These are phyloP conservation scores for Todiramphus chloris DNA, from an alignment of 2,113 vertebrate genomes.

Conservation along the genomic window DNA sequence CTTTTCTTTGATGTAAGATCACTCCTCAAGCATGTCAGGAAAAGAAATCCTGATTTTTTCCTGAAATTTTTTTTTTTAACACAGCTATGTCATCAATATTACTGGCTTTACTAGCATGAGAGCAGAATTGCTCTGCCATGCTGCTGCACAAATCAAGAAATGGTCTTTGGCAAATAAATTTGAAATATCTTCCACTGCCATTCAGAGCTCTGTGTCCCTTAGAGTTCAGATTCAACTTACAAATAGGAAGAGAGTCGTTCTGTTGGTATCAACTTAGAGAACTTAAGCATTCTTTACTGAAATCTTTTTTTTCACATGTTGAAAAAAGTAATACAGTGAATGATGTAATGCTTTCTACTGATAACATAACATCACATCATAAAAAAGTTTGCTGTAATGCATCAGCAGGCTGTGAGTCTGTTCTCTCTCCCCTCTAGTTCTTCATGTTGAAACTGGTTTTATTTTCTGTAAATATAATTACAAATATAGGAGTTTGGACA, in stretches of 20 bases:
- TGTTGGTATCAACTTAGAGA: neutral
- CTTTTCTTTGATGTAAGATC: neutral
- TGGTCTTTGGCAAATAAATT: neutral
- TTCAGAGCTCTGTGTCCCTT: neutral
- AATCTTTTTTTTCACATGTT: neutral
- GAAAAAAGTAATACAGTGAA: neutral
- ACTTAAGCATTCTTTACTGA: neutral
- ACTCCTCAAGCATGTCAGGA: neutral
- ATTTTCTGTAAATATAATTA: constrained; percentile 60
- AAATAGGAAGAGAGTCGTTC: neutral
- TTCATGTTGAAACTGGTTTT: neutral
- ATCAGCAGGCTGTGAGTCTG: constrained; percentile 27
- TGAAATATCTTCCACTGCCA: neutral
- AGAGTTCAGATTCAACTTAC: neutral
- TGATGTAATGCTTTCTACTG: neutral
- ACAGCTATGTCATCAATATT: neutral
- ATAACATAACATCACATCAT: neutral
- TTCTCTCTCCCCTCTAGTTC: neutral
- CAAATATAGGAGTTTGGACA: constrained; percentile 48
- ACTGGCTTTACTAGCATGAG: neutral
- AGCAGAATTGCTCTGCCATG: neutral
- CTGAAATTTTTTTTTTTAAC: neutral
- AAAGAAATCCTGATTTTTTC: neutral
- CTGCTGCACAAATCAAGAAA: neutral
- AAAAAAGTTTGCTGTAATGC: constrained; percentile 35